Base-by-base conservation (phyloP, 2,113 vertebrate genomes). In the Microtus ochrogaster region DNA sequence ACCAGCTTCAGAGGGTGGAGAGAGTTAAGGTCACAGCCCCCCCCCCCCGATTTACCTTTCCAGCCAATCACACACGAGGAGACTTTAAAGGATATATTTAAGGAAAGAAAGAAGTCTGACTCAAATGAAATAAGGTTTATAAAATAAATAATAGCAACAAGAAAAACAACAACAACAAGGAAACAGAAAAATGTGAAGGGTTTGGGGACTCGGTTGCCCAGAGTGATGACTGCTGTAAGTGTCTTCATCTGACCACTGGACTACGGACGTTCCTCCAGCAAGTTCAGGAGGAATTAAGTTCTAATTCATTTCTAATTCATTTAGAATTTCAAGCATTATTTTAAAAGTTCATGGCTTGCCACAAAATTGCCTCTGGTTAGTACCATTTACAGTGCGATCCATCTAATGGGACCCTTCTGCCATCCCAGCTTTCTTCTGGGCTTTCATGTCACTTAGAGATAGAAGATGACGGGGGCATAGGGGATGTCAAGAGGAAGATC, bases 1-100 rank as follows among this genome's bases (percentile, higher is more conserved):
- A 99, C 99, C 99, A 99, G 99, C 99, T 99, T 99, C 99, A 99
- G 99, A 99, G 98, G 96, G 98, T 98, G 98, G 98, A 99, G 96
- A 98, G 98, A 98, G 99, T 99, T 99, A 99, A 99, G 98, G 97
- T 97, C 98, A 98, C 94, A 98, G 98, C 98, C n/a, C n/a, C n/a
- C n/a, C n/a, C n/a, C n/a, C n/a, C 66, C 74, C 65, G 68, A 39
- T 98, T 98, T 97, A 97, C 83, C 95, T 96, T 97, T 39, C 36
- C 98, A 98, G 97, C 97, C 98, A 98, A 98, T 98, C 95, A 96
- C 89, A 98, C 24, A 92, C 58, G 47, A 98, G 76, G 96, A 95
- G 36, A 96, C 89, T 97, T 96, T 96, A 86, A 10, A 95, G 95
- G 92, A 52, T 78, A 98, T 73, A 88, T 97, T 97, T 70, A 86